Base-by-base conservation (phyloP, 2,797 vertebrate genomes). In the Cirrhinus molitorella region DNA sequence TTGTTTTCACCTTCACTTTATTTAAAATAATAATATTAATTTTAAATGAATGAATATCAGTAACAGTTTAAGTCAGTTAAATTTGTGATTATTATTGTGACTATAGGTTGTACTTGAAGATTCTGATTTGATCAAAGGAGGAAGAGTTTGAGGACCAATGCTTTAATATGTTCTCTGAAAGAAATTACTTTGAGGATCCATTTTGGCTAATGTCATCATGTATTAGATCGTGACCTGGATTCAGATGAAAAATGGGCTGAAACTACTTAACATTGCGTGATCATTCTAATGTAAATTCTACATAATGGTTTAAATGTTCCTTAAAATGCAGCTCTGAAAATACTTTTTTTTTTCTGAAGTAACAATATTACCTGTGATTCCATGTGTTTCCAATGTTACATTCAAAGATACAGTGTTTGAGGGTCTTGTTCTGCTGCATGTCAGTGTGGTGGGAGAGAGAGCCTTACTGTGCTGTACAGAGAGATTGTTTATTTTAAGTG, bases 401-500 rank as follows among this genome's bases (percentile, higher is more conserved):
- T 14, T 14, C 12, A 61, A 61, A 12, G 57, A 61, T 28, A 37
- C 47, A 67, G 10, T 19, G n/a, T 66, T 61, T 67, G 19, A 34
- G 3, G 10, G 9, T 28, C 65, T 5, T 1, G 37, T n/a, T 79
- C 31, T 43, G 49, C 51, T 59, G 37, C 67, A 80, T 40, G 34
- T 57, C 49, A 11, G 17, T 45, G 67, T 40, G 53, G 8, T 23
- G 55, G 19, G 28, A 67, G 34, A 66, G 47, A 31, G 45, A 9
- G 4, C 34, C 79, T 47, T 28, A n/a, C 78, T 71, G 23, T 59
- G 59, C 57, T 51, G n/a, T 82, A n/a, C n/a, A n/a, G 61, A 76
- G 21, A 53, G 6, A 66, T 53, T 61, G 40, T 77, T 83, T 78
- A 76, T 51, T 83, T 78, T 3, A 77, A 70, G 28, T 70, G 73